These are phyloP conservation scores for Gortyna flavago DNA, from an alignment of 2,888 invertebrate species.

Conservation along the genomic window DNA sequence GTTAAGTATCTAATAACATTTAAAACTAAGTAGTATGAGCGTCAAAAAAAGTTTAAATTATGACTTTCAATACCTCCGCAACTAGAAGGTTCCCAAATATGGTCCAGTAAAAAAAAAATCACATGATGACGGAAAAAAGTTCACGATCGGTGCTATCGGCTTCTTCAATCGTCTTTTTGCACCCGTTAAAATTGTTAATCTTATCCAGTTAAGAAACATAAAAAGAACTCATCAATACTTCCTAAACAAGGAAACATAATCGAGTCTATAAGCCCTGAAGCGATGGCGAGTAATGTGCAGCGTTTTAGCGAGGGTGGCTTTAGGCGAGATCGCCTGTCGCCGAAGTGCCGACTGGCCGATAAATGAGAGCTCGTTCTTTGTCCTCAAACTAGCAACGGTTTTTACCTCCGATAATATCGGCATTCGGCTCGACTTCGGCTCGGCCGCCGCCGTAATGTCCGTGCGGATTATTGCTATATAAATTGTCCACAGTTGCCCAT, in stretches of 20 bases:
- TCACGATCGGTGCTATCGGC: too few species aligned
- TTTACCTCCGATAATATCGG: constrained; percentile 88
- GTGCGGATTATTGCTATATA: constrained; percentile 89
- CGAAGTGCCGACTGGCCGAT: constrained; percentile 84
- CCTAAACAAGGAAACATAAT: constrained; percentile 62
- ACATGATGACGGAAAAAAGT: neutral
- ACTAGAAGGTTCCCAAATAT: too few species aligned
- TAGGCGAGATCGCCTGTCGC: constrained; percentile 78
- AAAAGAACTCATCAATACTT: constrained; percentile 61
- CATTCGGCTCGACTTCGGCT: constrained; percentile 70
- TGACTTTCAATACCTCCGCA: neutral
- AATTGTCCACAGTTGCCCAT: constrained; percentile 89
- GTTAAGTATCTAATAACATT: neutral
- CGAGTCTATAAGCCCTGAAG: constrained; percentile 62
- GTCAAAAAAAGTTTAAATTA: neutral
- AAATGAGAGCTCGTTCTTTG: constrained; percentile 90
- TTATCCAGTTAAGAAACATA: constrained; percentile 29
- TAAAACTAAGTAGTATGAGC: neutral
- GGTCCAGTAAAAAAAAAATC: neutral
- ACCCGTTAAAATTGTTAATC: constrained; percentile 17
- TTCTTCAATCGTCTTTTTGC: neutral
- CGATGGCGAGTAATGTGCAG: constrained; percentile 67
- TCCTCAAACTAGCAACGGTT: constrained; percentile 85
- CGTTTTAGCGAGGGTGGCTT: constrained; percentile 62
- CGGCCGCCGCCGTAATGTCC: constrained; percentile 81